Evolutionary conservation across 2,113 vertebrate genomes (phyloP).

Genomic region (Sander vitreus): DNA sequence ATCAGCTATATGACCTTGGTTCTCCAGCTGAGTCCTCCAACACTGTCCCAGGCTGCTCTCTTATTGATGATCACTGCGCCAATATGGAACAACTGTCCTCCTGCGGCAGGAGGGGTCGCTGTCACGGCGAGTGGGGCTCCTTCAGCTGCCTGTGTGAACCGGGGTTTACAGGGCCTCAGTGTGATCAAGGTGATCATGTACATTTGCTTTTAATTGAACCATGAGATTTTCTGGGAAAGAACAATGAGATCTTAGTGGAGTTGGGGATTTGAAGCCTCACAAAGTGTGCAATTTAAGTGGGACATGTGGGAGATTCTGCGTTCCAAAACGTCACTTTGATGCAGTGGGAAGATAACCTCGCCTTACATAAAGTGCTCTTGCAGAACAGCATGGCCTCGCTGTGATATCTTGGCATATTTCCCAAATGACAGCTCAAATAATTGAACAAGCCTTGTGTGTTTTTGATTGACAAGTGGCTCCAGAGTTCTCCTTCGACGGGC

Average conservation of each 20-base stretch:
- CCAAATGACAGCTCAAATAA: constrained; percentile 62
- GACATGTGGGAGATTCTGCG: constrained; percentile 10
- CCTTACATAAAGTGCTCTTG: constrained; percentile 44
- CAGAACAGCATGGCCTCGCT: constrained; percentile 18
- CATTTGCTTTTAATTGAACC: constrained; percentile 8
- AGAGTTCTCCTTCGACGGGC: constrained; percentile 87
- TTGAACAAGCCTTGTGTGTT: constrained; percentile 62
- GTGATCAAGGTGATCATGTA: constrained; percentile 85
- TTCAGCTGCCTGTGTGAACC: constrained; percentile 86
- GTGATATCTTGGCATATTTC: constrained; percentile 38
- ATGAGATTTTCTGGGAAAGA: constrained; percentile 17
- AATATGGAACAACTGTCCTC: constrained; percentile 77
- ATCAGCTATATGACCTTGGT: constrained; percentile 88
- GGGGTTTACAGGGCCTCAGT: constrained; percentile 85
- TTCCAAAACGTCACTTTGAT: constrained; percentile 18
- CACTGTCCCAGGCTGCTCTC: constrained; percentile 84
- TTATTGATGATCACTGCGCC: constrained; percentile 86
- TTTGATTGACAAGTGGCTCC: constrained; percentile 82
- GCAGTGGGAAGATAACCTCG: constrained; percentile 53
- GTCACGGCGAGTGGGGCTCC: constrained; percentile 84
- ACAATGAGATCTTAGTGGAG: constrained; percentile 13
- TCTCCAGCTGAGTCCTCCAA: constrained; percentile 86
- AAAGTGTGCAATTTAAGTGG: constrained; percentile 12
- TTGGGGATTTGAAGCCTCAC: constrained; percentile 21
- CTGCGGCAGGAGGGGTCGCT: constrained; percentile 86